A percentile compares a stretch with the other conserved stretches of the same genome.
These are phyloP conservation scores for Sapajus apella DNA, from an alignment of 2,113 vertebrate genomes.

Conservation along the genomic window DNA sequence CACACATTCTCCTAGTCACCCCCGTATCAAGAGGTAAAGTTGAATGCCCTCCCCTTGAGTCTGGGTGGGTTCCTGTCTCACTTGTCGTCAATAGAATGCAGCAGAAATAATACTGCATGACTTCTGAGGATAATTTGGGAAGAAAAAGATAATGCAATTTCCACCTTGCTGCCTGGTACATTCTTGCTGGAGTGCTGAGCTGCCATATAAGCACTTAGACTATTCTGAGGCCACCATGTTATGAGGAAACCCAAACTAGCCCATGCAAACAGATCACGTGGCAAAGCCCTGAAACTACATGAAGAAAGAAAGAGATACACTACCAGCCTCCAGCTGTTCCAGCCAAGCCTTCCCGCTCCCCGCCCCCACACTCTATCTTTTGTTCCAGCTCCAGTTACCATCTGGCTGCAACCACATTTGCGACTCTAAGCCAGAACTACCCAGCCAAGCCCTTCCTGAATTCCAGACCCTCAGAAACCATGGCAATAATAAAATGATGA, in stretches of 20 bases:
- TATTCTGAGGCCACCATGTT: neutral
- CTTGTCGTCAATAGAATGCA: neutral
- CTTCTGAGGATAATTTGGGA: neutral
- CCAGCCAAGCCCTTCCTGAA: constrained; percentile 1
- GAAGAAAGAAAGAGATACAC: neutral
- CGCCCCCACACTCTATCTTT: too few species aligned
- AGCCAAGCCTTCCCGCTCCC: too few species aligned
- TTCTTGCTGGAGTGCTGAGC: neutral
- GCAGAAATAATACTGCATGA: neutral
- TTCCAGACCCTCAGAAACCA: constrained; percentile 22
- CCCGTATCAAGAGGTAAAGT: neutral
- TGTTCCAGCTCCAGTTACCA: neutral
- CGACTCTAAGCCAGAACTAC: neutral
- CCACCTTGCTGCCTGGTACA: neutral
- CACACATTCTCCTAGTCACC: neutral
- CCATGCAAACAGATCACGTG: neutral
- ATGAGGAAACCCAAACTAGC: neutral
- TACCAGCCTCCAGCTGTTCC: neutral
- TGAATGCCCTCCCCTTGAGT: neutral
- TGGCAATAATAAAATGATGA: neutral
- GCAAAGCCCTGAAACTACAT: neutral
- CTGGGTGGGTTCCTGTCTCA: neutral
- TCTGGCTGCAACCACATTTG: neutral
- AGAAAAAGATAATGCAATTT: neutral
- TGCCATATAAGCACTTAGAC: neutral